Evolutionary conservation across 2,797 vertebrate genomes (phyloP).

Genomic region (Forpus xanthops): DNA sequence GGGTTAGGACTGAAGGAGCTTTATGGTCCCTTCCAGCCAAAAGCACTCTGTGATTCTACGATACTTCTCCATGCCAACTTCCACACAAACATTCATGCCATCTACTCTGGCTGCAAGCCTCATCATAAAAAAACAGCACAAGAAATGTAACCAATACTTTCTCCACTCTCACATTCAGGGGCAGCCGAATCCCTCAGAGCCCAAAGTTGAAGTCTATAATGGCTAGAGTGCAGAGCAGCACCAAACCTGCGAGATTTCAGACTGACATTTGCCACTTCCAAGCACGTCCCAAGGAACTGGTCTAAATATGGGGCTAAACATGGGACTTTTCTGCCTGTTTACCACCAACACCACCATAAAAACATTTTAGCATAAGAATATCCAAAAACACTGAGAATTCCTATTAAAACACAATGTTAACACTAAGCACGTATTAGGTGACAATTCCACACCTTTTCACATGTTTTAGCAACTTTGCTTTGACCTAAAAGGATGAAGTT

Average conservation of each 20-base stretch:
- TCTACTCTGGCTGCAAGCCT: not conserved
- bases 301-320: not conserved
- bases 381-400: not conserved
- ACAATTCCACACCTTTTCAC: not conserved
- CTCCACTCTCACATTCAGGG: not conserved
- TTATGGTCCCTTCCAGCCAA: not conserved
- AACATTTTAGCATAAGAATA: not conserved
- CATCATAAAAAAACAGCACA: not conserved
- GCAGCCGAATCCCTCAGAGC: not conserved
- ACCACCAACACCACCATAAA: not conserved
- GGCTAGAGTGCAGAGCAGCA: not conserved
- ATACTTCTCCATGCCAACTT: not conserved
- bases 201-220: not conserved
- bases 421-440: rapidly evolving
- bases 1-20: not conserved
- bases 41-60: not conserved
- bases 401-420: not conserved
- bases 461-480: not conserved
- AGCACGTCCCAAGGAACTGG: not conserved
- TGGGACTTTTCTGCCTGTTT: not conserved
- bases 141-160: not conserved
- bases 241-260: not conserved
- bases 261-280: not conserved
- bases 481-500: not conserved
- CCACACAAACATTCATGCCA: rapidly evolving